These are phyloP conservation scores for Ectropis crepuscularia DNA, from an alignment of 2,888 invertebrate species.

Conservation along the genomic window DNA sequence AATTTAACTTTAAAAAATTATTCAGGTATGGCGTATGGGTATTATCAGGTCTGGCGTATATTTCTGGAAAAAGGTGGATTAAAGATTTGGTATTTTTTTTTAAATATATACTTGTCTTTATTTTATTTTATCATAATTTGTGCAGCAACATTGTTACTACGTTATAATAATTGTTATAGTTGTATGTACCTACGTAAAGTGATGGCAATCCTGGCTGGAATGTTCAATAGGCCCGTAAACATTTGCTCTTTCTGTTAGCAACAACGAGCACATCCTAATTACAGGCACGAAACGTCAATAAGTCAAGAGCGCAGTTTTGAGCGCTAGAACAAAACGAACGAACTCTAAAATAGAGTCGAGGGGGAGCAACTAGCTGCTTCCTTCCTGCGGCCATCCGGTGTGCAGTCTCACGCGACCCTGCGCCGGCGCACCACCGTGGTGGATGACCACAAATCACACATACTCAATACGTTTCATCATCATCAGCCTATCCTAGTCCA, in stretches of 20 bases:
- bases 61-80: no score
- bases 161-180: no score
- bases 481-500: no score
- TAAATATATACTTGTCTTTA: no score
- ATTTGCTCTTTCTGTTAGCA: conserved; percentile 26
- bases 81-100: no score
- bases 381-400: conserved; percentile 83
- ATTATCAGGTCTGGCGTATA: no score
- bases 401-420: conserved; percentile 77
- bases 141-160: no score
- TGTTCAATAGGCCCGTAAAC: not conserved
- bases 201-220: not conserved
- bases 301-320: conserved; percentile 60
- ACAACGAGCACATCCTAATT: conserved; percentile 34
- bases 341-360: conserved; percentile 82
- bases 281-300: conserved; percentile 40
- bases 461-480: conserved; percentile 3
- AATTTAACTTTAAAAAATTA: no score
- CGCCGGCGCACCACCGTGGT: conserved; percentile 44
- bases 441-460: conserved; percentile 50
- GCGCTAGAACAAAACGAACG: conserved; percentile 70
- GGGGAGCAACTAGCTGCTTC: conserved; percentile 83
- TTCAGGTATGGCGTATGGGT: no score
- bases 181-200: no score
- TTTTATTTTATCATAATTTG: no score